Base-by-base conservation (phyloP, 2,888 invertebrate species). In the Andrena chrysosceles region DNA sequence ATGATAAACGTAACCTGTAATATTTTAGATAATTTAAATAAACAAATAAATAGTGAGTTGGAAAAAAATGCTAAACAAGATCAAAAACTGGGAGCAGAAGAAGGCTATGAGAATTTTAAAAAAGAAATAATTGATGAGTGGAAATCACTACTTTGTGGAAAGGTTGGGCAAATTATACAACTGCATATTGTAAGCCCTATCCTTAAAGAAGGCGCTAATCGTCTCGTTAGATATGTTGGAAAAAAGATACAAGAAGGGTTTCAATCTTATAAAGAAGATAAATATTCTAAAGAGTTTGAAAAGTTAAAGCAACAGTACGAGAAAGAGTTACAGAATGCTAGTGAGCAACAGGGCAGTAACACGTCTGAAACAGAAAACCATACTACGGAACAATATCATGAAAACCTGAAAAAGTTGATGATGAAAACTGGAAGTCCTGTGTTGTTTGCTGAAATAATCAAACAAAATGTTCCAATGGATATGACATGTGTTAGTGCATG, bases 401-500 rank as follows among this genome's bases (percentile, higher is more conserved):
- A 71, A 48, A 16, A 49, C 62, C 13, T 71, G 48, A 2, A 8
- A 48, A 8, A 71, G 16, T 7, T 71, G 31, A 49, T 71, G 62
- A 29, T 10, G 5, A 71, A 62, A 62, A 71, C 62, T 49, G 29
- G 62, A 31, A 31, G 29, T 62, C 71, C 71, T 48, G 13, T 5
- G 3, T 62, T 71, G 10, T 31, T 62, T 26, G 71, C 71, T 16
- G 2, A 8, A 31, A 33, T 62, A 49, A 1, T 62, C 10, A 23
- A 2, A 26, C 49, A 71, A 62, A 60, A 60, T 20, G 20, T 71
- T 49, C 71, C 60, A 49, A 71, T 71, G 71, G 62, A 31, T 29
- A 33, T 60, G 48, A 20, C 29, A 7, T 71, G 71, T 16, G 29
- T 71, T 29, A 8, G 16, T 29, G 42, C 71, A 20, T 71, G 49